Percentiles rank a stretch among this genome's conserved stretches.
Evolutionary conservation across 2,797 vertebrate species (phyloP).

Genomic region (Euthynnus affinis): DNA sequence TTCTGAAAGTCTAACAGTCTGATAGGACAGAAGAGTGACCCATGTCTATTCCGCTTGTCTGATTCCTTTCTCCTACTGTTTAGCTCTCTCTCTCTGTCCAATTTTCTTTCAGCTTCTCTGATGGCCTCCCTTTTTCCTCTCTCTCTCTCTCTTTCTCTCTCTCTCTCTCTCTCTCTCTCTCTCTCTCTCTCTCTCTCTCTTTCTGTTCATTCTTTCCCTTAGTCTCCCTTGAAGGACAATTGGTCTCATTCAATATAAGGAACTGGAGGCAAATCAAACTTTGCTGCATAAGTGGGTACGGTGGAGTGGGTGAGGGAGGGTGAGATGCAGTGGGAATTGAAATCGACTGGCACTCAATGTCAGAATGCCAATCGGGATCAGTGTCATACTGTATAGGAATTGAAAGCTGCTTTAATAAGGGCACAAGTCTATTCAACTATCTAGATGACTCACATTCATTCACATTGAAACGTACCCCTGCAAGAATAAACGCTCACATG

Average conservation of each 20-base stretch:
- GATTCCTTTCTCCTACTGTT: constrained; percentile 53
- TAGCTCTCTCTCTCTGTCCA: constrained; percentile 48
- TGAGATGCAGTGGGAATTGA: constrained; percentile 68
- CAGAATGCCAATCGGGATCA: constrained; percentile 73
- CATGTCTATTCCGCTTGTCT: constrained; percentile 61
- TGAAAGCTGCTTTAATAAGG: constrained; percentile 64
- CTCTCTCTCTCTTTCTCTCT: background rate
- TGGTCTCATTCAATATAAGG: constrained; percentile 72
- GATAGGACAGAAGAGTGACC: constrained; percentile 58
- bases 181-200: background rate
- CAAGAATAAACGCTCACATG: constrained; percentile 8
- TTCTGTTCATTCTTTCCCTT: constrained; percentile 5
- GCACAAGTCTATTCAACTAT: constrained; percentile 11
- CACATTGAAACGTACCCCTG: background rate
- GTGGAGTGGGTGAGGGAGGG: background rate
- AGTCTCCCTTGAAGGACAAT: constrained; percentile 71
- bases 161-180: background rate
- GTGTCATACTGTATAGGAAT: constrained; percentile 65
- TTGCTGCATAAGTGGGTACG: constrained; percentile 62
- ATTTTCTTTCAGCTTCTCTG: constrained; percentile 66
- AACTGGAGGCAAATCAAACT: constrained; percentile 75
- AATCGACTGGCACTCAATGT: constrained; percentile 78
- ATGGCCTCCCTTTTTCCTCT: constrained; percentile 28
- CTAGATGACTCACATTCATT: constrained; percentile 19
- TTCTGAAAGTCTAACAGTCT: constrained; percentile 41